Percentiles rank a stretch among this genome's conserved stretches.
These are phyloP conservation scores for Chymomyza procnemis DNA, from an alignment of 2,888 invertebrate genomes.

Conservation along the genomic window DNA sequence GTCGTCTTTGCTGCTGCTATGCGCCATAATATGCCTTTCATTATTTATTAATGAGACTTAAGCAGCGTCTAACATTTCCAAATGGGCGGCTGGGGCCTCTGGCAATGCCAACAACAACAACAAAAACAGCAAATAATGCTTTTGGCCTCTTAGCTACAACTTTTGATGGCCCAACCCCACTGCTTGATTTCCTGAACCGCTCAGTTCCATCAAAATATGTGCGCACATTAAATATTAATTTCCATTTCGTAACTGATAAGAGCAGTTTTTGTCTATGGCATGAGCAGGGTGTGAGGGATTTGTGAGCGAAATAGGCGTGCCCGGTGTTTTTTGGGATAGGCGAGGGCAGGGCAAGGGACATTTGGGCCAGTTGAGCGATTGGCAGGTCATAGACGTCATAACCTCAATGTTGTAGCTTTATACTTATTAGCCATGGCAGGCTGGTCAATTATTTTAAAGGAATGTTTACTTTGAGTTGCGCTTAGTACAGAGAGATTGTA, in stretches of 20 bases:
- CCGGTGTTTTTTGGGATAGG: not conserved
- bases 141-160: not conserved
- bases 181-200: not conserved
- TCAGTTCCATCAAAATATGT: conserved; percentile 44
- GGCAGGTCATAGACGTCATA: not conserved
- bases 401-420: not conserved
- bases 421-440: conserved; percentile 1
- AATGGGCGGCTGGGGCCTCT: conserved; percentile 14
- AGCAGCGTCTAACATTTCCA: conserved; percentile 71
- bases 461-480: not conserved
- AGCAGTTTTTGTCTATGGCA: conserved; percentile 13
- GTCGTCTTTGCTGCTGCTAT: conserved; percentile 5
- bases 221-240: conserved; percentile 67
- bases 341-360: not conserved
- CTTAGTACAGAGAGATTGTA: not conserved
- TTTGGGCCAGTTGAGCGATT: not conserved
- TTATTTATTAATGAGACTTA: conserved; percentile 73
- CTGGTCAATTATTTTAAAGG: not conserved
- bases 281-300: not conserved
- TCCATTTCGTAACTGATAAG: conserved; percentile 69
- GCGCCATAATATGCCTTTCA: conserved; percentile 50
- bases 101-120: not conserved
- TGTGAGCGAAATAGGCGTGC: not conserved
- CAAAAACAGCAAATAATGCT: not conserved
- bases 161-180: not conserved